Conservation (phyloP, 2,797 vertebrate species). For the Jordanella pulchra region DNA sequence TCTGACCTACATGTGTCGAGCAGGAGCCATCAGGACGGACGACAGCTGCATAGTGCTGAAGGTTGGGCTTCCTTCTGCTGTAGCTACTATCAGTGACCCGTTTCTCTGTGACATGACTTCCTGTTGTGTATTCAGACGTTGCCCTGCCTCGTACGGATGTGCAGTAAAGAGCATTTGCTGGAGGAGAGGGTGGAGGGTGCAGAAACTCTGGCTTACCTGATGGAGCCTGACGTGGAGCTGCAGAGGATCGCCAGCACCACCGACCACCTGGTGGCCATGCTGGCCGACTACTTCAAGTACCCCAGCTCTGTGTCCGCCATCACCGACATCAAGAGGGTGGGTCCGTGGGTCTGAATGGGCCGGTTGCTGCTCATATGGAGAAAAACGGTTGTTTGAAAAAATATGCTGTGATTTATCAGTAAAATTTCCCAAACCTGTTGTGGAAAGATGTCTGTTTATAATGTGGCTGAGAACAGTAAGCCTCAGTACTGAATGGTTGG, state of each 20-base stretch:
- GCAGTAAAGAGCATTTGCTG: constrained; percentile 94
- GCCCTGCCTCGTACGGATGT: constrained; percentile 98
- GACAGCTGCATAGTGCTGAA: constrained; percentile 92
- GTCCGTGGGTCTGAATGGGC: constrained; percentile 31
- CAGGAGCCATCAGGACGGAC: constrained; percentile 93
- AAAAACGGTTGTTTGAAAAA: not conserved
- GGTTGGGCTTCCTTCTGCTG: constrained; percentile 67
- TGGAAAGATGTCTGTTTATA: not conserved
- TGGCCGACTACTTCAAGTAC: constrained; percentile 99
- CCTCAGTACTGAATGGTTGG: no score
- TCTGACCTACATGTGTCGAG: constrained; percentile 99
- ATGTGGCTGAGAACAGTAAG: no score
- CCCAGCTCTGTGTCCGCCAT: constrained; percentile 98
- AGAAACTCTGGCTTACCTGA: constrained; percentile 95
- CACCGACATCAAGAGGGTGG: constrained; percentile 98
- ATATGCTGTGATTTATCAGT: not conserved
- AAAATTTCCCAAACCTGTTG: not conserved
- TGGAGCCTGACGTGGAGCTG: constrained; percentile 96
- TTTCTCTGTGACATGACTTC: not conserved
- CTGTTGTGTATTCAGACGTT: constrained; percentile 81
- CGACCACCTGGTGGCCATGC: constrained; percentile 95
- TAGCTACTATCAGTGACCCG: not conserved
- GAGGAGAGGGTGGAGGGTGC: constrained; percentile 97
- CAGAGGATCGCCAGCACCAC: constrained; percentile 98
- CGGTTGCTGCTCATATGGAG: no score